phyloP scores from a whole-genome alignment of 2,113 vertebrate genomes.

The Eulemur macaco region DNA sequence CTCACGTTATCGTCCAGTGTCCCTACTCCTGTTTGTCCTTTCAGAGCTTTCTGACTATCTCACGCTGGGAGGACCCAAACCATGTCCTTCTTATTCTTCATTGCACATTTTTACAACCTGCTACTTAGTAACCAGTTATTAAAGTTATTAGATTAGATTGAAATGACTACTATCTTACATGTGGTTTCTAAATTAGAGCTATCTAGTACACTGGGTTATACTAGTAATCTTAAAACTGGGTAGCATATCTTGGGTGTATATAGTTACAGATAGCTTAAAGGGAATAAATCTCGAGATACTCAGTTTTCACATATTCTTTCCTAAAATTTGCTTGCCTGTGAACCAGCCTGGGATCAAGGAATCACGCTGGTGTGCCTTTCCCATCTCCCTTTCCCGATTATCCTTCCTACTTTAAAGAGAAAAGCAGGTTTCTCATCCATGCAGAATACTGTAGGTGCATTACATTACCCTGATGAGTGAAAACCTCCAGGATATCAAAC shows the following conservation, averaged over 20 bases:
- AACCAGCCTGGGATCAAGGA: not conserved
- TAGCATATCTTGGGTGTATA: not conserved
- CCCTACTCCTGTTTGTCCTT: not conserved
- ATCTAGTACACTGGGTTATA: not conserved
- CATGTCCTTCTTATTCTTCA: not conserved
- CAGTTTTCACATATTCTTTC: not conserved
- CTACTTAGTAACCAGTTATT: not conserved
- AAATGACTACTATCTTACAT: not conserved
- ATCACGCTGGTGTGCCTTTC: not conserved
- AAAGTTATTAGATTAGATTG: not conserved
- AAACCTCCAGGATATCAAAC: not conserved
- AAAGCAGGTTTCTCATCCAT: not conserved
- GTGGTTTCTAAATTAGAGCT: not conserved
- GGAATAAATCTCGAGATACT: not conserved
- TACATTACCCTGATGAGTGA: not conserved
- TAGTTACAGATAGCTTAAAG: not conserved
- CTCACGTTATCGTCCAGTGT: not conserved
- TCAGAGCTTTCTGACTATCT: not conserved
- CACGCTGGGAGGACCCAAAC: not conserved
- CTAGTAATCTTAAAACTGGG: not conserved
- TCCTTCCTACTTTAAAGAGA: not conserved
- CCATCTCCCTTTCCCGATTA: not conserved
- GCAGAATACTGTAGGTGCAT: not conserved
- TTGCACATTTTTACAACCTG: not conserved
- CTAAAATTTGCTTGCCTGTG: not conserved